phyloP scores from a whole-genome alignment of 2,797 vertebrate species.

The Semaprochilodus insignis region DNA sequence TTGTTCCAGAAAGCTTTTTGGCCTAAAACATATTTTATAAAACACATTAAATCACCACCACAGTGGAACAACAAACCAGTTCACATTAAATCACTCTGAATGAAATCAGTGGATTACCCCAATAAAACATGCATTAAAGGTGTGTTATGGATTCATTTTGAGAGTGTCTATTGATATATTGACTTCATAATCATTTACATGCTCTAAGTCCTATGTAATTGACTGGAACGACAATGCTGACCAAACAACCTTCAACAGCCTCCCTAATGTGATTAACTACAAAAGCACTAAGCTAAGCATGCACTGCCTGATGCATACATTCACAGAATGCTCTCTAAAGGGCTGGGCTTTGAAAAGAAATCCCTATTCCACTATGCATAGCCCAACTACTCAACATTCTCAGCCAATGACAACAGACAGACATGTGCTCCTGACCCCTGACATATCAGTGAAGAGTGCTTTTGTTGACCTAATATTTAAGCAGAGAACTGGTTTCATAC shows the following conservation, averaged over 20 bases:
- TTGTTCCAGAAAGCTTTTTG: too few species aligned
- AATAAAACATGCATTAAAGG: neutral
- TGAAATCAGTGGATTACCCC: too few species aligned
- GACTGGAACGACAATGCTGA: neutral
- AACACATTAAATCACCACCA: too few species aligned
- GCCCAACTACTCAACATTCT: neutral
- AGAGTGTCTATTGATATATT: neutral
- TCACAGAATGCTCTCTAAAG: neutral
- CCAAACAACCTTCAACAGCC: neutral
- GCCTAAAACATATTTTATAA: too few species aligned
- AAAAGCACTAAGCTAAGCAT: neutral
- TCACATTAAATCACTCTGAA: too few species aligned
- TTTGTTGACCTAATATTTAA: neutral
- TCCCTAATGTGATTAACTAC: neutral
- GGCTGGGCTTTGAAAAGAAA: neutral
- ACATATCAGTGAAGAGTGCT: neutral
- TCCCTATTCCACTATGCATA: too few species aligned
- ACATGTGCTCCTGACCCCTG: neutral
- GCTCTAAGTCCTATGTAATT: neutral
- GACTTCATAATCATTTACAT: neutral
- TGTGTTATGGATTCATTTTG: neutral
- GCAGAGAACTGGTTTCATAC: neutral
- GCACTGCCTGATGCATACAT: slow-evolving; percentile 1
- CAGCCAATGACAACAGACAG: neutral
- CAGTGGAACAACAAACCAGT: too few species aligned